A percentile compares a stretch with the other conserved stretches of the same genome.
Evolutionary conservation across 2,113 vertebrate genomes (phyloP).

Genomic region (Hemiprocne comata): DNA sequence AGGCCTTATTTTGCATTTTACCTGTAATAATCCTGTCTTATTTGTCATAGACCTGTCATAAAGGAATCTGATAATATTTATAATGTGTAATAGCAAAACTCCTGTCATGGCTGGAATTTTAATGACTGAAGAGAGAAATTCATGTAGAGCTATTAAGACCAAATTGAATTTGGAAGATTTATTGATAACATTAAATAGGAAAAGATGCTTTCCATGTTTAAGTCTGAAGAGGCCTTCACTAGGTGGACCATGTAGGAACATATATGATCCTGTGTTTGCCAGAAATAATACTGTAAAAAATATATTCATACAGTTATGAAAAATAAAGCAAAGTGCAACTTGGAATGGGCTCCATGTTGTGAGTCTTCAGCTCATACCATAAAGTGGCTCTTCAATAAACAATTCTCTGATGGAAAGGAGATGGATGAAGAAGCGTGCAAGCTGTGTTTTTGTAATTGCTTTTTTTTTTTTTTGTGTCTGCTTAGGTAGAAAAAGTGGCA

Average conservation of each 20-base stretch:
- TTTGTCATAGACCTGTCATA: not conserved
- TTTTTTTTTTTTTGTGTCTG: not conserved
- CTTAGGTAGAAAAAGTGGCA: conserved; percentile 92
- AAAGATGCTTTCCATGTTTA: not conserved
- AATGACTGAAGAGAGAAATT: not conserved
- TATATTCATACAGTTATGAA: not conserved
- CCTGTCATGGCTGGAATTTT: not conserved
- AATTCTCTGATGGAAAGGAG: not conserved
- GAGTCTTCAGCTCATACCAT: not conserved
- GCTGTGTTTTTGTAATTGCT: not conserved
- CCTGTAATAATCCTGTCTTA: not conserved
- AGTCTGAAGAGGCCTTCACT: not conserved
- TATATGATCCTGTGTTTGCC: not conserved
- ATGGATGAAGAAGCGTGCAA: not conserved
- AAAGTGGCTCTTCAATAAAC: not conserved
- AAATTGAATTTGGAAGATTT: not conserved
- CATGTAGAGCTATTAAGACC: not conserved
- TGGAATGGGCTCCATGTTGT: not conserved
- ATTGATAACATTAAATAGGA: not conserved
- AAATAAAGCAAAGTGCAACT: not conserved
- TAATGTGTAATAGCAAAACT: not conserved
- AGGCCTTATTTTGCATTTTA: not conserved
- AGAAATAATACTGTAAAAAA: not conserved
- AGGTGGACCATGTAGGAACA: no score
- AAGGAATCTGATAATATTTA: not conserved